These are phyloP conservation scores for Sepioteuthis lessoniana DNA, from an alignment of 2,888 invertebrate species.

Conservation along the genomic window DNA sequence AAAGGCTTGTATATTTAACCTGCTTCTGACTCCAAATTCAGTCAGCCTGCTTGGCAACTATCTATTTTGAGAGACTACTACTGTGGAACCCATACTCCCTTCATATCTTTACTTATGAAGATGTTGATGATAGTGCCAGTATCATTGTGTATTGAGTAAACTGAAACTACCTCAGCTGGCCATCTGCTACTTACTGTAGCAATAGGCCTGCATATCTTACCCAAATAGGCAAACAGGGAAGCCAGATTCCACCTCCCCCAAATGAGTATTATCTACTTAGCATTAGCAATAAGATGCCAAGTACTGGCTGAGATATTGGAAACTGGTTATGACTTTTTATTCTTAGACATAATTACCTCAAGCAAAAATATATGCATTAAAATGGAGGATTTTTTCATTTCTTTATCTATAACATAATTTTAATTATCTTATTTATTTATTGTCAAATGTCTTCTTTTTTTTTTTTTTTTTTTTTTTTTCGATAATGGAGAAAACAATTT, in stretches of 20 bases:
- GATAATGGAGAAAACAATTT: neutral
- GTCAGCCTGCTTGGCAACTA: neutral
- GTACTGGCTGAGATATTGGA: neutral
- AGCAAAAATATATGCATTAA: neutral
- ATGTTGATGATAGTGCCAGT: conserved; percentile 36
- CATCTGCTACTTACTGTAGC: neutral
- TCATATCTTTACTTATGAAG: neutral
- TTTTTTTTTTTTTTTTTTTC: neutral
- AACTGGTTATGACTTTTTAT: neutral
- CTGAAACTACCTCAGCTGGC: conserved; percentile 11
- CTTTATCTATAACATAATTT: neutral
- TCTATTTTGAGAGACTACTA: conserved; percentile 40
- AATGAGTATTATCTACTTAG: neutral
- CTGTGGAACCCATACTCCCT: neutral
- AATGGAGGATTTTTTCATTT: neutral
- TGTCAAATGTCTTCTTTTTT: neutral
- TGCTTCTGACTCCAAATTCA: conserved; percentile 8
- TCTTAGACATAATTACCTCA: neutral
- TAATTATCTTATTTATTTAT: neutral
- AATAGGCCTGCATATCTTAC: conserved; percentile 45
- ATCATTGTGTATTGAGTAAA: neutral
- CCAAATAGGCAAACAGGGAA: conserved; percentile 41
- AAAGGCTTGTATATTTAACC: neutral
- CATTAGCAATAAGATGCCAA: neutral
- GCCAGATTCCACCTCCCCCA: conserved; percentile 36